Evolutionary conservation across 2,888 invertebrate genomes (phyloP), one percentile per base, ranked within the genome.

Genomic region (Tetropium fuscum): DNA sequence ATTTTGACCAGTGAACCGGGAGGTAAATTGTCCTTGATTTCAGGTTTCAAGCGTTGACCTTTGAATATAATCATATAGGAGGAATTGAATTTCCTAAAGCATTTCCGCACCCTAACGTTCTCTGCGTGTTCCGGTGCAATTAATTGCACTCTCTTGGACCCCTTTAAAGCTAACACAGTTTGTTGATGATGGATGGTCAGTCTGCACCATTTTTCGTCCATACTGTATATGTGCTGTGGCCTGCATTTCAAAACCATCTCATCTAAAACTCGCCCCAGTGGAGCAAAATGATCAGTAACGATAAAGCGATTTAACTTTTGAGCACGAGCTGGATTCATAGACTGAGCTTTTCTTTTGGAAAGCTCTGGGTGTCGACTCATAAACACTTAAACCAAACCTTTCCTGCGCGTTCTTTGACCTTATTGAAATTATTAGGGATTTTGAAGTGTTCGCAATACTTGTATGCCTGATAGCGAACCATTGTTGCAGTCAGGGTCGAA

Each of bases 51-150:
- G 20, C 71, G 20, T 55, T 70, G 51, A 2, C 70, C 70, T 60
- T 74, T 71, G 49, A 71, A 74, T 44, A 75, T 32, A 11, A 77
- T 64, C 66, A 75, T 67, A n/a, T n/a, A 2, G 73, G 73, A n/a
- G 71, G 76, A 16, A 75, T 72, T n/a, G 61, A 41, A 25, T 58
- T 59, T 6, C 73, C 76, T 30, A 72, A n/a, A 5, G 74, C 75
- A 69, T 71, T 77, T 5, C 59, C 73, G 58, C 74, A 76, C 4
- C 57, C 63, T 2, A 73, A 74, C 72, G 55, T 74, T 77, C 68
- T 77, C 74, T 13, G 62, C 75, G 58, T 78, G 75, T 47, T 78
- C 76, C 16, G 53, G 60, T 2, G 68, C 71, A 5, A 73, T 45
- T 3, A 74, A 34, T 49, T 74, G 73, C n/a, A 75, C 70, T 22